These are phyloP conservation scores for Luidia sarsii DNA, from an alignment of 53 echinoderm and acorn worm species.

Conservation along the genomic window DNA sequence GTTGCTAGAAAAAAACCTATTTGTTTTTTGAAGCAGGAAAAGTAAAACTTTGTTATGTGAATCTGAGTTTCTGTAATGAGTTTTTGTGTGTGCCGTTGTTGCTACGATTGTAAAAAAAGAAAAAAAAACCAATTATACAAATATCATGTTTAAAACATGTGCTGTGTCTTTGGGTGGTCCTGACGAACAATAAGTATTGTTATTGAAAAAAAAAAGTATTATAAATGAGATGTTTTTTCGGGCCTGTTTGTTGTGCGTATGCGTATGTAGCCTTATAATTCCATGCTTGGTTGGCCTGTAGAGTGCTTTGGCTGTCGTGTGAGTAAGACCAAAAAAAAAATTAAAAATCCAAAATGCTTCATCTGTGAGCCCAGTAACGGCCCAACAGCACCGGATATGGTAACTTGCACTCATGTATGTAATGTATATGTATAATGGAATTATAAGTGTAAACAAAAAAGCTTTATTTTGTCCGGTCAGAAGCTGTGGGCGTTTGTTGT, in stretches of 20 bases:
- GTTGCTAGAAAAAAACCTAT: not conserved
- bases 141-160: slow-evolving; percentile 2
- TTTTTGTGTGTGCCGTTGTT: not conserved
- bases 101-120: slow-evolving; percentile 9
- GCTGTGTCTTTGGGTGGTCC: slow-evolving; percentile 17
- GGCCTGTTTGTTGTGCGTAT: not conserved
- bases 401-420: not conserved
- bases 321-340: too few species aligned
- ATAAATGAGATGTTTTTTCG: slow-evolving; percentile 11
- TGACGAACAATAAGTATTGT: not conserved
- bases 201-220: not conserved
- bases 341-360: too few species aligned
- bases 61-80: not conserved
- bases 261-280: slow-evolving; percentile 5
- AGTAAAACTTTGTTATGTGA: not conserved
- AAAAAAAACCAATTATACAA: not conserved
- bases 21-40: not conserved
- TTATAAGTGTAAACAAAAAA: too few species aligned
- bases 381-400: too few species aligned
- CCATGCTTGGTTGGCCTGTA: slow-evolving; percentile 24
- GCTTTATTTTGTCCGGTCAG: too few species aligned
- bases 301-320: not conserved
- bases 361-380: too few species aligned
- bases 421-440: too few species aligned
- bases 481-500: too few species aligned